phyloP scores from a whole-genome alignment of 2,888 invertebrate species.

The Smittia aterrima region DNA sequence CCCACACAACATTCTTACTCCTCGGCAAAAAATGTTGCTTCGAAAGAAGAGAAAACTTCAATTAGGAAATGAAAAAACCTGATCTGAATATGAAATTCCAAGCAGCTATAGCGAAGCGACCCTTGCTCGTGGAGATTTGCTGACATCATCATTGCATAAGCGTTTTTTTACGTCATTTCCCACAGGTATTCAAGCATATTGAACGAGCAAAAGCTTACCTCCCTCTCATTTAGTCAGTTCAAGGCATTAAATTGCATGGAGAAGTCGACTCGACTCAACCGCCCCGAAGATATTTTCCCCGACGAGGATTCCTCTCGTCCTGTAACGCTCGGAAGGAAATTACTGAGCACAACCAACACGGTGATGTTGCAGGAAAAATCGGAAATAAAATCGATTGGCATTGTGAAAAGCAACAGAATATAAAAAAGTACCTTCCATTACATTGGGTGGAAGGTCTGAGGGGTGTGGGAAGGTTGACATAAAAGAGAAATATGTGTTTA shows the following conservation, averaged over 20 bases:
- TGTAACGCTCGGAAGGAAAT: background rate
- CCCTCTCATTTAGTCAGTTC: background rate
- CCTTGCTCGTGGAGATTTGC: background rate
- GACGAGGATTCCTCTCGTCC: background rate
- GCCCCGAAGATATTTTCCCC: constrained; percentile 16
- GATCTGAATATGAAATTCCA: constrained; percentile 10
- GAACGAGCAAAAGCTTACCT: background rate
- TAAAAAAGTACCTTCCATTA: constrained; percentile 10
- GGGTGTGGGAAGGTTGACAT: background rate
- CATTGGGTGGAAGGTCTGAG: background rate
- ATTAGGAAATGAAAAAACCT: constrained; percentile 33
- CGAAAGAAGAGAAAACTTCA: constrained; percentile 13
- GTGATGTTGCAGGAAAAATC: background rate
- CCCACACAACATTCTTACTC: background rate
- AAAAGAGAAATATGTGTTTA: constrained; percentile 3
- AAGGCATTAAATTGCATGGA: constrained; percentile 4
- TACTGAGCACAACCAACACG: constrained; percentile 9
- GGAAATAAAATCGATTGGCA: constrained; percentile 9
- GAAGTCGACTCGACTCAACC: background rate
- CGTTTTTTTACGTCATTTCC: constrained; percentile 36
- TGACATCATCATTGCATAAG: constrained; percentile 38
- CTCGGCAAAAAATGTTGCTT: background rate
- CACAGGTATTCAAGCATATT: constrained; percentile 34
- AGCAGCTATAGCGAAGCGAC: background rate
- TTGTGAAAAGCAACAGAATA: constrained; percentile 7